Base-by-base conservation (phyloP, 2,888 invertebrate genomes). In the Leptinotarsa peninsularis region DNA sequence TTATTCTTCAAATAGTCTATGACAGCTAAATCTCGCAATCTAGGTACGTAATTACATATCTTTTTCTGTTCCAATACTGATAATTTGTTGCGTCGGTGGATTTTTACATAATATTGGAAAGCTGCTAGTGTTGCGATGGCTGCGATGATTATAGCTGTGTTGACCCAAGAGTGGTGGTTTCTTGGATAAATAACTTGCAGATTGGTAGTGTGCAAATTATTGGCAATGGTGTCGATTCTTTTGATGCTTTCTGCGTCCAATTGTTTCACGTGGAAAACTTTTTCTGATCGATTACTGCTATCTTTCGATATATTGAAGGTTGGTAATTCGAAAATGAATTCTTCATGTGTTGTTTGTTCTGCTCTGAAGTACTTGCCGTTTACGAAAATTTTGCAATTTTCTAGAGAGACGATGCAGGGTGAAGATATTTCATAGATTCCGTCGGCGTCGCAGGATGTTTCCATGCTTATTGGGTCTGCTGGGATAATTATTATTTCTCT, bases 361-460 rank as follows among this genome's bases (percentile, higher is more conserved):
- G n/a, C 54, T 54, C 18, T n/a, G 18, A 54, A 54, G 54, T 54
- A 54, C 10, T 54, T n/a, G 27, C 67, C 52, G 21, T 67, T 13
- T 5, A 67, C 23, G 17, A 18, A 10, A 18, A 50, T 67, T n/a
- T 67, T 67, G 49, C 50, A 67, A 17, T 67, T 67, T 67, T 50
- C 23, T 14, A 67, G 4, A 50, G 67, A 50, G 18, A 67, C 18
- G 21, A 67, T 67, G 49, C 43, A 66, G 49, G 66, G 21, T 5
- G 49, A 23, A 13, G 21, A 50, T 50, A 49, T 52, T 67, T 67
- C 27, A 14, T 67, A 50, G 18, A 67, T 67, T 67, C 67, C 67
- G 49, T 67, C 23, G 33, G 33, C 43, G 0, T 66, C 66, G n/a
- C 66, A 66, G 18, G 18, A 66, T 66, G 66, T 66, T 49, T 66